Evolutionary conservation across 2,113 vertebrate genomes (phyloP), one percentile per base, ranked within the genome.

Genomic region (Rhinopomastus cyanomelas): DNA sequence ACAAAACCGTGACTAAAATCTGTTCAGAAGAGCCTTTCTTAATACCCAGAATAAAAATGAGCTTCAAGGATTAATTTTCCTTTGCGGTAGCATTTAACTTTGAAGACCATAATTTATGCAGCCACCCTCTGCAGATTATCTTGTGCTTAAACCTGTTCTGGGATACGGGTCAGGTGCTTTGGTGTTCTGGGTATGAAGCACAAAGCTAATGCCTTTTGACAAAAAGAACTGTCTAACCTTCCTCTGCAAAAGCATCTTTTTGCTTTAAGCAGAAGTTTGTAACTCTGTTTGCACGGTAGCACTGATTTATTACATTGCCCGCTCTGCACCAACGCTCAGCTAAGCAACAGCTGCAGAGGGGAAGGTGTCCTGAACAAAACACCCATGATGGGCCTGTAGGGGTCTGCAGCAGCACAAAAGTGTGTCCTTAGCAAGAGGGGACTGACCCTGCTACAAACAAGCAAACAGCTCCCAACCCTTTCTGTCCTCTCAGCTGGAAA

Each of bases 141-240:
- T 85, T 68, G 26, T 56, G 61, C 67, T 92, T 91, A 76, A 95
- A 88, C 73, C 66, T 86, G 68, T 42, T 92, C 80, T 32, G 62
- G 72, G 68, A 49, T 89, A 51, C 76, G 81, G 39, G 55, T 52
- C 23, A 2, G 2, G 44, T n/a, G 85, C 76, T 91, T 57, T 78
- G 66, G 69, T 71, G 51, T 78, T 73, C 51, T 19, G 81, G 46
- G 20, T 61, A 56, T 73, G 69, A 90, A 95, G 86, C 42, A n/a
- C 46, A 55, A 66, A 92, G 49, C 74, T 89, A 85, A 76, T 87
- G 44, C 80, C 57, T 86, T 72, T 61, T 68, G 80, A 57, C 72
- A 51, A 59, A 89, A 49, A 73, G 62, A 86, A 30, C 55, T 53
- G 46, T 48, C 20, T n/a, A 69, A 69, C 42, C 25, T 16, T 16